Evolutionary conservation across 2,888 invertebrate genomes (phyloP).

Genomic region (Rhorus exstirpatorius): DNA sequence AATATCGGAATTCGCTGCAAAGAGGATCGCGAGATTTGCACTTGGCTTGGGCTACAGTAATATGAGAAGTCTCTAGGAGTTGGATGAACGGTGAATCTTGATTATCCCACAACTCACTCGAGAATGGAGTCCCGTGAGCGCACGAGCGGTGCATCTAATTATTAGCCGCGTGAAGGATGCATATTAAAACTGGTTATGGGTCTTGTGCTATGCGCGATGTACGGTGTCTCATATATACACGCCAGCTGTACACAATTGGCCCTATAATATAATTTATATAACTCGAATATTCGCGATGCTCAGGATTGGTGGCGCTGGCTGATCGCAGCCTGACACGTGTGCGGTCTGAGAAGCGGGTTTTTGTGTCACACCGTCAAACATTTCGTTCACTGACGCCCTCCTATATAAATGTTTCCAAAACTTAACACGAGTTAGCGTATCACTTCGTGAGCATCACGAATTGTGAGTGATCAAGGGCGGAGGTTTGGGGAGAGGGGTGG

Average conservation of each 20-base stretch:
- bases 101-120: constrained; percentile 70
- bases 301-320: no score
- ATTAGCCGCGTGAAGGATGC: constrained; percentile 65
- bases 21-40: constrained; percentile 46
- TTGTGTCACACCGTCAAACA: no score
- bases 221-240: constrained; percentile 8
- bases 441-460: no score
- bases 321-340: no score
- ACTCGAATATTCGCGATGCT: background rate
- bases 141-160: constrained; percentile 68
- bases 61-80: constrained; percentile 51
- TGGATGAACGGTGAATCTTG: constrained; percentile 73
- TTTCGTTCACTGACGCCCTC: no score
- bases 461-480: no score
- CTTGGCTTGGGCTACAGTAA: constrained; percentile 44
- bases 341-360: no score
- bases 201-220: constrained; percentile 19
- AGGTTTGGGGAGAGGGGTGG: background rate
- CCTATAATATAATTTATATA: constrained; percentile 42
- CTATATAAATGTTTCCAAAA: no score
- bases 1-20: constrained; percentile 62
- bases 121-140: background rate
- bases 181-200: constrained; percentile 62
- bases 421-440: no score
- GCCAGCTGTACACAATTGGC: background rate